Evolutionary conservation across 2,888 invertebrate genomes (phyloP), one percentile per base, ranked within the genome.

Genomic region (Lottia scabra): DNA sequence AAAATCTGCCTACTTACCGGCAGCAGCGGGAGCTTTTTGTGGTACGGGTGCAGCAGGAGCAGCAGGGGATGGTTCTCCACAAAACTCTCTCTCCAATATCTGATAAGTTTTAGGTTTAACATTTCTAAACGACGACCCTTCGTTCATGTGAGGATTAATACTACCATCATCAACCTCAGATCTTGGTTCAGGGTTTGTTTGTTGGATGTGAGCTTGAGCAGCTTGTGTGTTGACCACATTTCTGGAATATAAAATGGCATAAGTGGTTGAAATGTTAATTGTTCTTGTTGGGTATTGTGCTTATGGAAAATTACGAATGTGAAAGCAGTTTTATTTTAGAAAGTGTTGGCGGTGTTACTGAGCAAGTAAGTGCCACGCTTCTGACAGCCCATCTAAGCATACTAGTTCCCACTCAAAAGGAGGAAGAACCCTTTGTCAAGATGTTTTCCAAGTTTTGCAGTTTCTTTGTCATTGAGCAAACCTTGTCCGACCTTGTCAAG

Each of bases 21-120:
- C 38, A 38, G 5, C 38, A 38, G 5, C 38, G 10, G 38, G 38
- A 38, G 38, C 38, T 38, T 10, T 38, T 10, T 38, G 38, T 1
- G 38, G 38, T 4, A 10, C 10, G 27, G 43, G n/a, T 19, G 62
- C 69, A 79, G 80, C 81, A 12, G 78, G 76, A 2, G 72, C 71
- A 12, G 71, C 63, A 8, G 70, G 67, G 15, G 64, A 48, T 0
- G 74, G 74, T 6, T 72, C 72, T 12, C 75, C 68, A 2, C 70
- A 71, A 43, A 88, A 74, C 75, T 88, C 86, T 23, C 82, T 81
- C 73, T 88, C 83, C 65, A 88, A 78, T 26, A 87, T 82, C 75
- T 87, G 78, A 79, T 86, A 89, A 43, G 89, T 87, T 76, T 88
- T 89, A 16, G 87, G 86, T 48, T 80, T 81, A n/a, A 89, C 87